These are phyloP conservation scores for Tineola bisselliella DNA, from an alignment of 2,888 invertebrate genomes.

Conservation along the genomic window DNA sequence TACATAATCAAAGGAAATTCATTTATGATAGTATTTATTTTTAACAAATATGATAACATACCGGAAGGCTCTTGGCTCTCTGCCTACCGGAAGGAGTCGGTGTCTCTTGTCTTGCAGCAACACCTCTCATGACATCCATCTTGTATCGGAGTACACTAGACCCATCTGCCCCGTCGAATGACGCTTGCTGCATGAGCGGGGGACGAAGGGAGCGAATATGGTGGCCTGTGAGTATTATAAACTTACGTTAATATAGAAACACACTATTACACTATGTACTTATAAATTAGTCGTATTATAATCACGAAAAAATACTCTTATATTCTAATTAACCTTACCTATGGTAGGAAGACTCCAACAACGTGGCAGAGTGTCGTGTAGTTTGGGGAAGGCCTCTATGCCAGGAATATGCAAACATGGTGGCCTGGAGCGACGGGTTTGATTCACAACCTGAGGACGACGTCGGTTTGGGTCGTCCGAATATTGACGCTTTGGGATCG, in stretches of 20 bases:
- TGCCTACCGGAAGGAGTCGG: slow-evolving; percentile 24
- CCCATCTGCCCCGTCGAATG: slow-evolving; percentile 85
- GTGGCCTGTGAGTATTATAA: slow-evolving; percentile 34
- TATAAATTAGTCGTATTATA: too few relatives aligned
- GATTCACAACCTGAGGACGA: background rate
- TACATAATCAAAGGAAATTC: background rate
- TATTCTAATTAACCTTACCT: slow-evolving; percentile 41
- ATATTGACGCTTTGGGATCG: slow-evolving; percentile 1
- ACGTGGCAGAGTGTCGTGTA: slow-evolving; percentile 73
- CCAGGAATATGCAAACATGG: slow-evolving; percentile 82
- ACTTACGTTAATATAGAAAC: background rate
- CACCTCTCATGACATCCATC: slow-evolving; percentile 85
- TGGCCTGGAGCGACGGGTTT: slow-evolving; percentile 15
- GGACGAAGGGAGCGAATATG: slow-evolving; percentile 72
- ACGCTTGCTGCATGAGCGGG: slow-evolving; percentile 85
- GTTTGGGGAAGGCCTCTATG: slow-evolving; percentile 79
- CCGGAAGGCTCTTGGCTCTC: slow-evolving; percentile 37
- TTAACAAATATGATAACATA: slow-evolving; percentile 16
- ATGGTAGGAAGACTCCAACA: slow-evolving; percentile 82
- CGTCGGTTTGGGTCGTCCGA: slow-evolving; percentile 12
- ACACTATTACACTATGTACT: too few relatives aligned
- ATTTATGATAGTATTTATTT: background rate
- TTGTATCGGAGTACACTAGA: slow-evolving; percentile 71
- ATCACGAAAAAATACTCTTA: too few relatives aligned
- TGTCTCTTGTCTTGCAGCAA: slow-evolving; percentile 70